A percentile compares a stretch with the other conserved stretches of the same genome.
Evolutionary conservation across 2,113 vertebrate genomes (phyloP).

Genomic region (Hirundichthys speculiger): DNA sequence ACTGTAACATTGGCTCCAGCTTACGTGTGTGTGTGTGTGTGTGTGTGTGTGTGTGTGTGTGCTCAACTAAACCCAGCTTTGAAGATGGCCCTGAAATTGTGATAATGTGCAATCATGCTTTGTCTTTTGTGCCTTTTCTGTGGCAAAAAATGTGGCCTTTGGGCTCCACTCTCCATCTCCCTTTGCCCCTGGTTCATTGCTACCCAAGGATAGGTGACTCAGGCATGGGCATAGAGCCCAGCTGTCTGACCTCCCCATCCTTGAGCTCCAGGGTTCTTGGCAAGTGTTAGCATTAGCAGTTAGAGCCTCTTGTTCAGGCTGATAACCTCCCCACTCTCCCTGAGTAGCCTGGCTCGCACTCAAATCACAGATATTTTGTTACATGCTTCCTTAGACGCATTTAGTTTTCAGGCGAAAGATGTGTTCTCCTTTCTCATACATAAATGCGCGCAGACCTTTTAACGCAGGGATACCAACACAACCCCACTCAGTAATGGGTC

Average conservation of each 20-base stretch:
- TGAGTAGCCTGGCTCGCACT: slow-evolving; percentile 29
- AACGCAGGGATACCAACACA: slow-evolving; percentile 4
- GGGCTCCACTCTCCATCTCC: slow-evolving; percentile 34
- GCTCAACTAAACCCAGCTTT: slow-evolving; percentile 46
- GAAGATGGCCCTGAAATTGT: slow-evolving; percentile 38
- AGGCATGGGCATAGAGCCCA: slow-evolving; percentile 43
- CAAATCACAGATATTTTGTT: slow-evolving; percentile 33
- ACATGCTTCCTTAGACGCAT: slow-evolving; percentile 40
- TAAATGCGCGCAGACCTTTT: neutral
- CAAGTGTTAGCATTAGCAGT: slow-evolving; percentile 49
- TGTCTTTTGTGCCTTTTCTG: slow-evolving; percentile 34
- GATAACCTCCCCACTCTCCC: neutral
- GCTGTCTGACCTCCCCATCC: slow-evolving; percentile 57
- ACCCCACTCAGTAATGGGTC: slow-evolving; percentile 38
- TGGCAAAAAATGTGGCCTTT: slow-evolving; percentile 39
- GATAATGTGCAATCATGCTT: slow-evolving; percentile 31
- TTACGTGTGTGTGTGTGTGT: neutral
- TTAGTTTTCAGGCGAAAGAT: slow-evolving; percentile 6
- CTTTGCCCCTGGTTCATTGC: slow-evolving; percentile 36
- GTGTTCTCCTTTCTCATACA: slow-evolving; percentile 10
- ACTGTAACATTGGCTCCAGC: slow-evolving; percentile 36
- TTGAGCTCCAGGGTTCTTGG: slow-evolving; percentile 58
- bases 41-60: slow-evolving; percentile 18
- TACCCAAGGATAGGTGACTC: slow-evolving; percentile 53
- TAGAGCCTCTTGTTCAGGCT: slow-evolving; percentile 46